A percentile compares a stretch with the other conserved stretches of the same genome.
Evolutionary conservation across 2,797 vertebrate genomes (phyloP).

Genomic region (Carcharodon carcharias): DNA sequence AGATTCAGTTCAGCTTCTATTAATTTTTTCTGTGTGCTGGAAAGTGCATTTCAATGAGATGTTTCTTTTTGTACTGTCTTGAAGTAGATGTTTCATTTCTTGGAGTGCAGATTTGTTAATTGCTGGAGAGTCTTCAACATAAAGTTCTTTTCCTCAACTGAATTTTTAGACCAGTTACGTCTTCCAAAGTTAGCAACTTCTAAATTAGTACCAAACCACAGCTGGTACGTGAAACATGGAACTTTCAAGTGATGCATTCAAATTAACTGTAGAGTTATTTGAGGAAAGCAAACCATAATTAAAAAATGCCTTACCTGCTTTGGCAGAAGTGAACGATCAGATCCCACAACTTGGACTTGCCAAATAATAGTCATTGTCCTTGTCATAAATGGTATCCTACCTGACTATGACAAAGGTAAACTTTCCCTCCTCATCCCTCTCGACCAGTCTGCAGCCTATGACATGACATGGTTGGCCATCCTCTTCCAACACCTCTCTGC

Average conservation of each 20-base stretch:
- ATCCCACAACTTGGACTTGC: background rate
- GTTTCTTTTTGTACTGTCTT: background rate
- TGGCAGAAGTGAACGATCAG: background rate
- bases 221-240: too few relatives aligned
- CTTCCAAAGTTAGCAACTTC: background rate
- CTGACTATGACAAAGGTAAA: background rate
- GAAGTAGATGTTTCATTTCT: background rate
- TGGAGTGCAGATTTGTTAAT: background rate
- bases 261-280: background rate
- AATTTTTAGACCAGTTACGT: background rate
- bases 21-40: background rate
- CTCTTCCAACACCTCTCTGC: too few relatives aligned
- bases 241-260: background rate
- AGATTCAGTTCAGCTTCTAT: background rate
- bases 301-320: background rate
- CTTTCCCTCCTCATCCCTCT: background rate
- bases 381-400: too few relatives aligned
- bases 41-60: background rate
- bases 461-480: background rate
- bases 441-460: background rate
- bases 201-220: background rate
- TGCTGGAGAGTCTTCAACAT: background rate
- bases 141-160: background rate
- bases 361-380: background rate
- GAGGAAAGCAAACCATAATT: background rate